Base-by-base conservation (phyloP, 2,888 invertebrate genomes). In the Lutraria lutraria region DNA sequence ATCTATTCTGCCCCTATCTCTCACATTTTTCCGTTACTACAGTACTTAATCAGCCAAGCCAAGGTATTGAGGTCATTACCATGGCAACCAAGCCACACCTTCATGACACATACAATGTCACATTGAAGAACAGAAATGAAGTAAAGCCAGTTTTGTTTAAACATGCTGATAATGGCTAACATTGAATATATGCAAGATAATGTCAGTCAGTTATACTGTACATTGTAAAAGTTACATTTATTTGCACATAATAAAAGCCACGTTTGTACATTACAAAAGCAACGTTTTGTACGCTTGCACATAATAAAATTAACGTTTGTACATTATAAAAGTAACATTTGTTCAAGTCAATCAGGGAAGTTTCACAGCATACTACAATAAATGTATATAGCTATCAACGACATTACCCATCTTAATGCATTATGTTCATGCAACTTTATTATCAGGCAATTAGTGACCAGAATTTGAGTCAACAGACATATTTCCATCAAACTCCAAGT, bases 91-190 rank as follows among this genome's bases (percentile, higher is more conserved):
- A 16, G 31, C 76, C 76, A 76, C 76, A 76, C 76, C 76, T 76
- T 19, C 19, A 76, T 76, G 29, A 13, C 76, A 34, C 8, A 34
- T 76, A 76, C 15, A 76, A 76, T 76, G 76, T 76, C 16, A 76
- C 34, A 76, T 76, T 76, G 16, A 76, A 34, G 76, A 31, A 31
- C 31, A 76, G 29, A 76, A 16, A 76, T 16, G 15, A 34, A 31
- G 34, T 76, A 34, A 76, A 76, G 76, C 76, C 76, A 76, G 76
- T 76, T 76, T 76, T 76, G 31, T 76, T 76, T 76, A 76, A 31
- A 76, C 76, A 76, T 76, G 76, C 76, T 76, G 76, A 76, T 76
- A 31, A 76, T 76, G 34, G 76, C 31, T 34, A 76, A 76, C 76
- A 76, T 34, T 76, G 76, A n/a, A 76, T 76, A 76, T 34, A 76